Evolutionary conservation across 2,113 vertebrate genomes (phyloP), one percentile per base, ranked within the genome.

Genomic region (Myotis davidii): DNA sequence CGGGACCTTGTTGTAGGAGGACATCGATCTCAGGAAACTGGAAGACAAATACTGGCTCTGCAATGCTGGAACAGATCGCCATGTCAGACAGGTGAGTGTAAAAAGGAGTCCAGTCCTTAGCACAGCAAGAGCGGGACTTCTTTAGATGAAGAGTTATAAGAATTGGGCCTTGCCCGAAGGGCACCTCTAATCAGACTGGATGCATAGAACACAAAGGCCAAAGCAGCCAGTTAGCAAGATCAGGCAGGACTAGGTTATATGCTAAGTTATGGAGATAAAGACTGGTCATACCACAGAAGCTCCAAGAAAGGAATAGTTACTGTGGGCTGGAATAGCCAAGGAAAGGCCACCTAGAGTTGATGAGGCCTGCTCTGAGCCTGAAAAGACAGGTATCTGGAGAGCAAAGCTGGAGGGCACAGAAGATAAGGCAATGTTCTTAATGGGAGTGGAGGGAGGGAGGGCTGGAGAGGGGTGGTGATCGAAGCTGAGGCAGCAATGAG

Each of bases 11-110:
- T 97, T 98, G 92, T 97, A 99, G 99, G 99, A 99, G 99, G 97
- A 99, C 99, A 61, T 99, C 99, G 37, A 99, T 99, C 98, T 99
- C 99, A 34, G 99, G 99, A 96, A 99, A 99, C 98, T 99, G 99
- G 99, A 99, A 99, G 98, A 99, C 99, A 79, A 99, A 99, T 98
- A 99, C 99, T 0, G 99, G 99, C 89, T 99, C 99, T 88, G 99
- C 99, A 83, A 99, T 99, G 99, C 97, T 99, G 98, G 99, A 99
- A 97, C 99, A 99, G 98, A 99, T 99, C 78, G 99, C 99, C 96
- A 99, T 99, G 99, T 99, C 99, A 97, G 99, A 99, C 97, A 99
- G 99, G 99, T 99, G 98, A 99, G 99, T 98, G 2, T 0, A 90
- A 56, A 54, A 5, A n/a, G 27, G n/a, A 3, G 1, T 52, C 78